Evolutionary conservation across 2,113 vertebrate genomes (phyloP).

Genomic region (Apus apus): DNA sequence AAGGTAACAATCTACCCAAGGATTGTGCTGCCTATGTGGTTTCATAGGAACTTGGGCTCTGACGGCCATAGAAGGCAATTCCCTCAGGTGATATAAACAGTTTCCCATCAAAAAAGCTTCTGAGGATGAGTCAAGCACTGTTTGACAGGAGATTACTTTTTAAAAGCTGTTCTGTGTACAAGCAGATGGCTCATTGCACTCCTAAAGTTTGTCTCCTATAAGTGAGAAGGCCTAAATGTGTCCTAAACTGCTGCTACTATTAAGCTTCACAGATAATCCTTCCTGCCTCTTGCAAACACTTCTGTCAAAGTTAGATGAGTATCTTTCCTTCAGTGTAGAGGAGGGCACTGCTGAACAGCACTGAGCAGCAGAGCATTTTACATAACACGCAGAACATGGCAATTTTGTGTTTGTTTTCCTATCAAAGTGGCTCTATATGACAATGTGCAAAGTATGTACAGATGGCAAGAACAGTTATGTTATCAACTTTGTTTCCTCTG

Average conservation of each 20-base stretch:
- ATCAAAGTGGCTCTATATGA: neutral
- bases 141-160: constrained; percentile 8
- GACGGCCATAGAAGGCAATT: neutral
- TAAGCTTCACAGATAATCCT: constrained; percentile 5
- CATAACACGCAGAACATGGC: neutral
- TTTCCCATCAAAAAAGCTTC: neutral
- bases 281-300: constrained; percentile 29
- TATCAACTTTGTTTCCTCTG: constrained; percentile 32
- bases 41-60: neutral
- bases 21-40: neutral
- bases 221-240: constrained; percentile 39
- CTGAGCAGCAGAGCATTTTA: neutral
- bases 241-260: constrained; percentile 31
- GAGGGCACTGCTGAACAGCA: neutral
- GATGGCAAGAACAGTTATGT: constrained; percentile 47
- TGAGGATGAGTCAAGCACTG: neutral
- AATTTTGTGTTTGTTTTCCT: constrained; percentile 42
- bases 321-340: constrained; percentile 2
- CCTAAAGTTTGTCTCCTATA: neutral
- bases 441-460: constrained; percentile 41
- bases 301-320: constrained; percentile 12
- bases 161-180: neutral
- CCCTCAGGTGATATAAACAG: neutral
- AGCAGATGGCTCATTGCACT: constrained; percentile 12
- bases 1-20: neutral